phyloP scores from a whole-genome alignment of 2,113 vertebrate genomes.

The Platysternon megacephalum region DNA sequence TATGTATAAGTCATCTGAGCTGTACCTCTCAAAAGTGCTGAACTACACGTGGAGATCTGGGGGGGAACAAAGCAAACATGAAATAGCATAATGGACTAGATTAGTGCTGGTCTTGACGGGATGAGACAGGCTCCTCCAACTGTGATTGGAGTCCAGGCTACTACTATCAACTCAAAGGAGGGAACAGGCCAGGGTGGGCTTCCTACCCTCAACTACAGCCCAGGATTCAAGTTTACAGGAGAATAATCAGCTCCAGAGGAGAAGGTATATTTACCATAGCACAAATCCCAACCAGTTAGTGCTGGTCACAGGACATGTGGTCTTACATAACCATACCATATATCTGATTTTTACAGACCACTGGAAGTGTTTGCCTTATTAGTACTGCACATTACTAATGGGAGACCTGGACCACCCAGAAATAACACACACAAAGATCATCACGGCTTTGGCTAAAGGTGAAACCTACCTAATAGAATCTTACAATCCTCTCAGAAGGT shows the following conservation, averaged over 20 bases:
- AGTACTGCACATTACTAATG: not conserved
- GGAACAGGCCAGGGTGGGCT: not conserved
- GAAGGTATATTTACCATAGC: not conserved
- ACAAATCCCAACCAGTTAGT: not conserved
- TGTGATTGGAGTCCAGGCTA: not conserved
- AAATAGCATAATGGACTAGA: not conserved
- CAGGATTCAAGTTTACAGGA: not conserved
- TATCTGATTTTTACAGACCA: not conserved
- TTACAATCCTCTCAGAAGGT: not conserved
- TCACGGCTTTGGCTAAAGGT: not conserved
- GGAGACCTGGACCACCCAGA: not conserved
- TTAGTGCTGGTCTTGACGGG: not conserved
- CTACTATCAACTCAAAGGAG: not conserved
- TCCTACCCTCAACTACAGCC: not conserved
- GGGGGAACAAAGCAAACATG: not conserved
- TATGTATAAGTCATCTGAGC: not conserved
- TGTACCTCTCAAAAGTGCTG: not conserved
- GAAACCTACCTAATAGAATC: not conserved
- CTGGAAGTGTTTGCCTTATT: not conserved
- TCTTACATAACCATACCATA: not conserved
- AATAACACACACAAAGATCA: not conserved
- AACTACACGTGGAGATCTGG: not conserved
- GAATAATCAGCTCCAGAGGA: not conserved
- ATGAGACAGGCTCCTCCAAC: not conserved
- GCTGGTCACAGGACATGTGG: not conserved